phyloP scores from a whole-genome alignment of 2,113 vertebrate species.

The Carassius gibelio region DNA sequence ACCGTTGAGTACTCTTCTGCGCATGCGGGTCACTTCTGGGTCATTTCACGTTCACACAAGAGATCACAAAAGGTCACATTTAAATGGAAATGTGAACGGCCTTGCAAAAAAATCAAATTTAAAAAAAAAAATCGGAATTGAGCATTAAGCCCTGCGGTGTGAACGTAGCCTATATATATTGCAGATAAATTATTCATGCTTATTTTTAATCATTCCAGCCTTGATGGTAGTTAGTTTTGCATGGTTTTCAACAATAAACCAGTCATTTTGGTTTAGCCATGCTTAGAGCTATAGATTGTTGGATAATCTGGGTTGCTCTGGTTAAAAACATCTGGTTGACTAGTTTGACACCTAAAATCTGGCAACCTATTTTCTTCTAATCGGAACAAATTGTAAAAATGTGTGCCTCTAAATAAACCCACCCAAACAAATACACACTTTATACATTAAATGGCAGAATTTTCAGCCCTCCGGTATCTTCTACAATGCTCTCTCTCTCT shows the following conservation, averaged over 20 bases:
- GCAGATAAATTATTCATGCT: too few relatives aligned
- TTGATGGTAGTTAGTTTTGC: too few relatives aligned
- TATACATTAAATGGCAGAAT: conserved; percentile 7
- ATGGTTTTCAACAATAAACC: background rate
- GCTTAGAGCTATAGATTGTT: background rate
- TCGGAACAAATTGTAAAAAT: conserved; percentile 9
- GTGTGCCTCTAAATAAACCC: background rate
- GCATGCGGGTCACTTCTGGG: too few relatives aligned
- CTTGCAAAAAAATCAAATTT: too few relatives aligned
- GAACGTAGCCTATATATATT: too few relatives aligned
- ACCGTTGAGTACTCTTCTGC: too few relatives aligned
- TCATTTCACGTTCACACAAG: too few relatives aligned
- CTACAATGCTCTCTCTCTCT: background rate
- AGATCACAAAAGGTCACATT: too few relatives aligned
- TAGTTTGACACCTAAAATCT: conserved; percentile 1
- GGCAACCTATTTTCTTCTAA: background rate
- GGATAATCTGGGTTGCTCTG: background rate
- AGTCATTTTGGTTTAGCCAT: background rate
- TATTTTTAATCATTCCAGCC: too few relatives aligned
- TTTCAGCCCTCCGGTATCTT: background rate
- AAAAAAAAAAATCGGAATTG: too few relatives aligned
- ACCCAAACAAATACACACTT: conserved; percentile 20
- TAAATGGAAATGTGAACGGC: too few relatives aligned
- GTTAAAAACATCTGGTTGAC: conserved; percentile 21
- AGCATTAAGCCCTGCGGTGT: too few relatives aligned